These are phyloP conservation scores for Crotalus tigris DNA, from an alignment of 2,113 vertebrate genomes.

Conservation along the genomic window DNA sequence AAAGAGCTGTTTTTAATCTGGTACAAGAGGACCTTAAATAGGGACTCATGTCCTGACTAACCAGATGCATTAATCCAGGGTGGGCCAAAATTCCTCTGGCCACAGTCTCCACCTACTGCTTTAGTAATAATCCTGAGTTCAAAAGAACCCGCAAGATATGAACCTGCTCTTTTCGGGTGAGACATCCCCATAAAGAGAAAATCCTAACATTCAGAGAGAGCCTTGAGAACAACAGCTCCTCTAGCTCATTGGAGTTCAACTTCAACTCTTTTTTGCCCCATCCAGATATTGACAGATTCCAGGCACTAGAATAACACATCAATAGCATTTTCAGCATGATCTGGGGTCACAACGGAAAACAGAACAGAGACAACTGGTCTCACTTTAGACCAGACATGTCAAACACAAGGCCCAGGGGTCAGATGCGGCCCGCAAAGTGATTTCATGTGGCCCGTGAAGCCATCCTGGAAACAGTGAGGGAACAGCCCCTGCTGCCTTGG, in stretches of 20 bases:
- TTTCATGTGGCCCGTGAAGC: too few species aligned
- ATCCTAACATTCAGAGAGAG: not conserved
- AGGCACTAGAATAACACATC: not conserved
- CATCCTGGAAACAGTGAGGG: too few species aligned
- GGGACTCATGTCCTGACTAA: not conserved
- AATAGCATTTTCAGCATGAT: not conserved
- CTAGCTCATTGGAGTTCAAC: not conserved
- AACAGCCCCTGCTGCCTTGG: too few species aligned
- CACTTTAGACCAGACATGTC: not conserved
- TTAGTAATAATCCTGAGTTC: not conserved
- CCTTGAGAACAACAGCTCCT: not conserved
- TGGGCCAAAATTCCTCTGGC: not conserved
- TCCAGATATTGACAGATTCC: not conserved
- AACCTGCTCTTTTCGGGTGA: not conserved
- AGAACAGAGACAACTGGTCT: not conserved
- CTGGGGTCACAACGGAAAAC: not conserved
- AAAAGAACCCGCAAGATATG: not conserved
- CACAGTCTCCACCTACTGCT: not conserved
- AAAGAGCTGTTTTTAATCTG: not conserved
- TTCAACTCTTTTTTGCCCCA: not conserved
- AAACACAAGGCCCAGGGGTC: too few species aligned
- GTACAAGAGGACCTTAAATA: not conserved
- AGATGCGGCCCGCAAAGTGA: too few species aligned
- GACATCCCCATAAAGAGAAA: not conserved
- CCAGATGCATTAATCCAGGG: not conserved